Base-by-base conservation (phyloP, 2,888 invertebrate species). In the Meghimatium bilineatum region DNA sequence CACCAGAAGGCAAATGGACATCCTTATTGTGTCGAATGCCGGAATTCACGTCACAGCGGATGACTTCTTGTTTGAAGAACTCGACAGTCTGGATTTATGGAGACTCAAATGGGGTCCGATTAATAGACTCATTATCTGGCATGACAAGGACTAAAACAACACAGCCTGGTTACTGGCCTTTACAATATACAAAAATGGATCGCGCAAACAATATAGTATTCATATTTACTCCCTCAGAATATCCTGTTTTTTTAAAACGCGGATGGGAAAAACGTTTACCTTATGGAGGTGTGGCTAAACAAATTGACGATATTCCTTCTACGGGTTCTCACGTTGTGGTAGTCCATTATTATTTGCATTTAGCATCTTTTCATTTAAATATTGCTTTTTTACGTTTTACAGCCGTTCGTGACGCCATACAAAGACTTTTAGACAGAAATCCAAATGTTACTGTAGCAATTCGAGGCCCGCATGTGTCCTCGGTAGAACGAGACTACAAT, bases 91-190 rank as follows among this genome's bases (percentile, higher is more conserved):
- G 76, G 71, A 69, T 83, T 26, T 67, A 77, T 44, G 82, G 82
- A 44, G 82, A 83, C 38, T 83, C 82, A n/a, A 83, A 83, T n/a
- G 82, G 77, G 29, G 3, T 77, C n/a, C 44, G 36, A 14, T n/a
- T 77, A 26, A 36, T 2, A 56, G 10, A 32, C 1, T 17, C 17
- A 1, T 3, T 67, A 26, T 32, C 23, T 17, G 38, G 3, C 10
- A 29, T 69, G 20, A 12, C 23, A 1, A 20, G 32, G n/a, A 49
- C 72, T 6, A n/a, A 10, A 1, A n/a, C 49, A 14, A 32, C 32
- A 1, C 29, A 66, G 14, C 23, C 49, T n/a, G 38, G 60, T 36
- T 8, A 12, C 29, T 69, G 75, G 82, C 82, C 82, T 1, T 29
- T 34, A 8, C 44, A 44, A 26, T 34, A 12, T 23, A 69, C 52